phyloP scores from a whole-genome alignment of 2,113 vertebrate species.

The Ciconia boyciana region DNA sequence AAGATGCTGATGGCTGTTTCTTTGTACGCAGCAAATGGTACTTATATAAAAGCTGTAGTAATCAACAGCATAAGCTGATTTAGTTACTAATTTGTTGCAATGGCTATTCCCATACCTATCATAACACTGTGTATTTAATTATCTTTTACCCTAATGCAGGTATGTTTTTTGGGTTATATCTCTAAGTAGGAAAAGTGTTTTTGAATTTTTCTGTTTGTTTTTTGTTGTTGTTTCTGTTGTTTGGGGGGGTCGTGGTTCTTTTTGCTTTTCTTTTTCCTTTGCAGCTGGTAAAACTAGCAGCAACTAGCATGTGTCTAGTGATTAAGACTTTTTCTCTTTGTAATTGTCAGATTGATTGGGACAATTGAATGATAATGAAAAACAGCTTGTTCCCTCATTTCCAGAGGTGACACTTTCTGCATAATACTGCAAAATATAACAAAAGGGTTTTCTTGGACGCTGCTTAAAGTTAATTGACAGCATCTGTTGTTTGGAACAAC shows the following conservation, averaged over 20 bases:
- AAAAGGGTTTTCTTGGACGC: constrained; percentile 72
- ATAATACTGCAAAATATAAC: constrained; percentile 69
- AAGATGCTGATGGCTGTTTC: constrained; percentile 53
- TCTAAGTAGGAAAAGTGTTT: background rate
- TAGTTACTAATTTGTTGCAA: constrained; percentile 47
- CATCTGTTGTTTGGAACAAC: constrained; percentile 88
- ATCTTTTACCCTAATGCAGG: constrained; percentile 23
- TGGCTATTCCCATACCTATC: constrained; percentile 34
- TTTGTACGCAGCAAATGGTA: constrained; percentile 55
- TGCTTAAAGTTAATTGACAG: constrained; percentile 89
- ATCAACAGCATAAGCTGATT: constrained; percentile 49
- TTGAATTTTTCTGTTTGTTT: background rate
- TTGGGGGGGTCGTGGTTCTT: background rate
- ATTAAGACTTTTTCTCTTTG: constrained; percentile 69
- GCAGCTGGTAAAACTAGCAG: constrained; percentile 62
- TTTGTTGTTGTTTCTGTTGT: background rate
- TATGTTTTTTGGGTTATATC: background rate
- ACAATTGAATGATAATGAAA: constrained; percentile 75
- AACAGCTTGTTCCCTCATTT: constrained; percentile 69
- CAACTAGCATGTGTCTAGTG: constrained; percentile 61
- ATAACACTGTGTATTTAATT: constrained; percentile 36
- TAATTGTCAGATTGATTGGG: constrained; percentile 72
- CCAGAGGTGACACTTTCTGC: constrained; percentile 69
- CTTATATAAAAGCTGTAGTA: constrained; percentile 47
- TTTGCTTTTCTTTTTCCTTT: background rate